A percentile compares a stretch with the other conserved stretches of the same genome.
Evolutionary conservation across 64 coral and sea anemone genomes (phyloP).

Genomic region (Montipora sp.): DNA sequence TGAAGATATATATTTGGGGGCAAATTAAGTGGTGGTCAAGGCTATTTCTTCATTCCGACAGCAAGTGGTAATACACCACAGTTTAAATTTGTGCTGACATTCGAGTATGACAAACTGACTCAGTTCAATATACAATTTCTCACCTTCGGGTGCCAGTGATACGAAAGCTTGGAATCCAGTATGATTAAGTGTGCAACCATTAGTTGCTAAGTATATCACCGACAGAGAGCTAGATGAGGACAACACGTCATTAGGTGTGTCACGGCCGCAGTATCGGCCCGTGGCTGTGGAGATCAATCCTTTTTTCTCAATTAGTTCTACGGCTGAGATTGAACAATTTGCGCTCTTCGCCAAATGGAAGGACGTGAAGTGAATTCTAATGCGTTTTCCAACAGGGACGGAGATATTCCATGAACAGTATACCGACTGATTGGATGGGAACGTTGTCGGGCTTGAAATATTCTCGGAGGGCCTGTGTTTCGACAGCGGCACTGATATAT

Average conservation of each 20-base stretch:
- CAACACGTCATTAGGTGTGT: conserved; percentile 6
- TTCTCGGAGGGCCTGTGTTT: not conserved
- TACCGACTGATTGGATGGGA: not conserved
- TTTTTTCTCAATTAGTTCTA: conserved; percentile 4
- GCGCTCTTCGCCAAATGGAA: not conserved
- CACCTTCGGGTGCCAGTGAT: conserved; percentile 1
- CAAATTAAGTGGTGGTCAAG: no score
- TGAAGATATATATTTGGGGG: no score
- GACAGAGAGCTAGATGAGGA: not conserved
- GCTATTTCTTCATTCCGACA: no score
- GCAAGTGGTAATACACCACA: no score
- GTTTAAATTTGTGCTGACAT: no score
- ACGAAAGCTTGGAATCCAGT: conserved; percentile 19
- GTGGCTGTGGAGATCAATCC: not conserved
- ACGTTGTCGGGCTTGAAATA: conserved; percentile 34
- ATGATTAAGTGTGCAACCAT: not conserved
- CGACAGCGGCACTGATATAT: conserved; percentile 1
- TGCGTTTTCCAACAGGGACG: not conserved
- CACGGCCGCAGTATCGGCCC: not conserved
- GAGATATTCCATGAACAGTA: not conserved
- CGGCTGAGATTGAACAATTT: not conserved
- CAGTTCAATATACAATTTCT: not conserved
- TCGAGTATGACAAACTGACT: not conserved
- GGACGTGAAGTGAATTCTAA: conserved; percentile 17
- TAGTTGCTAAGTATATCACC: conserved; percentile 5